Conservation (phyloP, 2,113 vertebrate genomes). For the Taurulus bubalis region DNA sequence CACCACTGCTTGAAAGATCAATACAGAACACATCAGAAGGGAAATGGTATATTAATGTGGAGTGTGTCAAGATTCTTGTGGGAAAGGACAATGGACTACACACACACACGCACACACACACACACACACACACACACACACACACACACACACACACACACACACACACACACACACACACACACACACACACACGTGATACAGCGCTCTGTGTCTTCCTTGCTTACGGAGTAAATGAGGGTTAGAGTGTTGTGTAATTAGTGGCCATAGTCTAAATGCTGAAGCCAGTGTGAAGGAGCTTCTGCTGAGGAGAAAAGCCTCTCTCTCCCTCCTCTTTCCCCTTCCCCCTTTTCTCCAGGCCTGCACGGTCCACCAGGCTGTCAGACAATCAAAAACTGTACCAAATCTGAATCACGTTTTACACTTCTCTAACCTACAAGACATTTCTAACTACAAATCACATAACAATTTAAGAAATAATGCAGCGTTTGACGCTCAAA, state of each 20-base stretch:
- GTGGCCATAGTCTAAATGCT: conserved; percentile 44
- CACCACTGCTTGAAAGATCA: conserved; percentile 43
- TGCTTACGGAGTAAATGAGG: conserved; percentile 48
- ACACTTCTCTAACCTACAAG: conserved; percentile 3
- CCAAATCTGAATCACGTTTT: conserved; percentile 18
- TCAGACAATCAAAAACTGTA: conserved; percentile 45
- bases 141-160: neutral
- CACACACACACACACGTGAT: neutral
- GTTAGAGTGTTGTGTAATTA: conserved; percentile 65
- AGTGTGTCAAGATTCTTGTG: neutral
- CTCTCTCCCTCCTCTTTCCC: conserved; percentile 30
- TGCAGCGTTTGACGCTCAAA: neutral
- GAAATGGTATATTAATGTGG: conserved; percentile 20
- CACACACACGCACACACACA: neutral
- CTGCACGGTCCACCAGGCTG: conserved; percentile 42
- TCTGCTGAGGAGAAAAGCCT: conserved; percentile 33
- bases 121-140: neutral
- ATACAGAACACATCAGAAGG: conserved; percentile 38
- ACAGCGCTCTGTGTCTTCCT: neutral
- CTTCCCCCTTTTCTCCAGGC: conserved; percentile 44
- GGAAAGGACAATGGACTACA: neutral
- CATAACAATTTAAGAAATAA: neutral
- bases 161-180: neutral
- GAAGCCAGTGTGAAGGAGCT: conserved; percentile 34
- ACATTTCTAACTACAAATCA: neutral